phyloP scores from a whole-genome alignment of 2,797 vertebrate species.

The Notamacropus eugenii region DNA sequence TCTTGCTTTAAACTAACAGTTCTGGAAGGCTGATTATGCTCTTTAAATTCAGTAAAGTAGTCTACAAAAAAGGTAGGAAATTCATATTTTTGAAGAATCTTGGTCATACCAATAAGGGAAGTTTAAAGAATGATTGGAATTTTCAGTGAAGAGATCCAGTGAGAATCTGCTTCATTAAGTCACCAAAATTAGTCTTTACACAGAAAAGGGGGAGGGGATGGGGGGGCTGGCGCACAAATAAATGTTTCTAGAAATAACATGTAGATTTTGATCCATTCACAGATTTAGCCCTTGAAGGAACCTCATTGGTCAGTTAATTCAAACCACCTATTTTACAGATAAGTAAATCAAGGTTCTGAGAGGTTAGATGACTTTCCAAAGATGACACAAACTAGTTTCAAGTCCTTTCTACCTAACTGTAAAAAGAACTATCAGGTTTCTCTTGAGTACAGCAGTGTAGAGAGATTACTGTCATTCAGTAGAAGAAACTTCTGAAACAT shows the following conservation, averaged over 20 bases:
- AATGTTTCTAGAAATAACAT: slow-evolving; percentile 44
- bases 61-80: background rate
- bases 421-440: background rate
- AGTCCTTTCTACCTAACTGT: background rate
- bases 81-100: slow-evolving; percentile 15
- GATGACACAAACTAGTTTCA: background rate
- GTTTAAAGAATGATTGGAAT: background rate
- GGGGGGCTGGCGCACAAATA: background rate
- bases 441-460: background rate
- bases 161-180: slow-evolving; percentile 30
- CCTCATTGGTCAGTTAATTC: background rate
- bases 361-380: background rate
- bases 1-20: slow-evolving; percentile 48
- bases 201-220: background rate
- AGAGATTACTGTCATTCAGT: background rate
- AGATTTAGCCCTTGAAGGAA: background rate
- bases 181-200: slow-evolving; percentile 14
- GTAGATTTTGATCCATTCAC: background rate
- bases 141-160: slow-evolving; percentile 26
- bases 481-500: background rate
- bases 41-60: background rate
- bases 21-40: slow-evolving; percentile 6
- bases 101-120: slow-evolving; percentile 3
- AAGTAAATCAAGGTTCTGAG: background rate
- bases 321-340: background rate